Percentiles rank a stretch among this genome's conserved stretches.
These are phyloP conservation scores for Speoplatyrhinus poulsoni DNA, from an alignment of 2,113 vertebrate genomes.

Conservation along the genomic window DNA sequence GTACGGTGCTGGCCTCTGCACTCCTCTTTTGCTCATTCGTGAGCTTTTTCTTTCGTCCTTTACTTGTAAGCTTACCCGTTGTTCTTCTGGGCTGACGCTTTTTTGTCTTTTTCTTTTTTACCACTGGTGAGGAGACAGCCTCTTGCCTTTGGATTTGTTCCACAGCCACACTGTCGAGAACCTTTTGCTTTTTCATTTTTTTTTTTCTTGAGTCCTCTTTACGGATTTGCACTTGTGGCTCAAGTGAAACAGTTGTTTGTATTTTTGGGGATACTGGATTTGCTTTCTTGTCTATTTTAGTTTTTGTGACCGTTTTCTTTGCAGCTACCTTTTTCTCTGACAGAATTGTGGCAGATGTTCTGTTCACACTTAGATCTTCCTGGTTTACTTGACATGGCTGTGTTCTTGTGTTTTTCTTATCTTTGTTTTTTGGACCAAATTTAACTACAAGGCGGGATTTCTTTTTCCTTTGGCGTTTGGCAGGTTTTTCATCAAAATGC, in stretches of 20 bases:
- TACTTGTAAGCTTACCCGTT: slow-evolving; percentile 39
- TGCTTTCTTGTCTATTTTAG: slow-evolving; percentile 51
- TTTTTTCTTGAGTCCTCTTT: slow-evolving; percentile 62
- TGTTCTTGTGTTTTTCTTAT: slow-evolving; percentile 61
- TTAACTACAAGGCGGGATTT: slow-evolving; percentile 65
- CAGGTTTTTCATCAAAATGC: slow-evolving; percentile 31
- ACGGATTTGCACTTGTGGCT: slow-evolving; percentile 19
- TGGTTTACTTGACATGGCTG: slow-evolving; percentile 32
- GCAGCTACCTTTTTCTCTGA: slow-evolving; percentile 38
- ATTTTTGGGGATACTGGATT: slow-evolving; percentile 19
- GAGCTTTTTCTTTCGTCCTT: slow-evolving; percentile 40
- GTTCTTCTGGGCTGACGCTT: slow-evolving; percentile 43
- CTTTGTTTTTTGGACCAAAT: slow-evolving; percentile 67
- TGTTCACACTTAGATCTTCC: slow-evolving; percentile 22
- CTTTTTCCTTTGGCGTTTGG: slow-evolving; percentile 66
- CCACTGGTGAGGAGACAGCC: slow-evolving; percentile 21
- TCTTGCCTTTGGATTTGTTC: slow-evolving; percentile 35
- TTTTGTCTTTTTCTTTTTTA: slow-evolving; percentile 68
- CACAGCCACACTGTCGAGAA: slow-evolving; percentile 18
- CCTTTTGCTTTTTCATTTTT: slow-evolving; percentile 64
- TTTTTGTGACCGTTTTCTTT: slow-evolving; percentile 55
- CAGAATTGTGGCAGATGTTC: slow-evolving; percentile 8
- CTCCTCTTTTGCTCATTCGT: slow-evolving; percentile 33
- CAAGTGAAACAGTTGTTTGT: slow-evolving; percentile 24
- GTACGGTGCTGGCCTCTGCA: slow-evolving; percentile 22